These are phyloP conservation scores for Diorhabda carinulata DNA, from an alignment of 1,140 invertebrate species.

Conservation along the genomic window DNA sequence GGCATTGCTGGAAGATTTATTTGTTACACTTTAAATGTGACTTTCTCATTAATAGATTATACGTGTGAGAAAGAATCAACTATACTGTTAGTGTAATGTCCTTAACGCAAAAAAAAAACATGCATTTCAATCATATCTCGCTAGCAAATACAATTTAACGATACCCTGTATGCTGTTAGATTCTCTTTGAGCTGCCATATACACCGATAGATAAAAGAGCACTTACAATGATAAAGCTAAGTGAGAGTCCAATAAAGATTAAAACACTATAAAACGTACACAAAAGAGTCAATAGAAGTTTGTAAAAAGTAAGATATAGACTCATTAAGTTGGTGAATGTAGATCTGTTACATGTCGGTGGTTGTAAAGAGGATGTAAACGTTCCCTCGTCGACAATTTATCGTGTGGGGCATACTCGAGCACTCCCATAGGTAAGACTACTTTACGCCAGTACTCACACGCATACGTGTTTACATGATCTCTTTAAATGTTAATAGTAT, in stretches of 20 bases:
- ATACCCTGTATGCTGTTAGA: background rate
- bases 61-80: background rate
- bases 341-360: slow-evolving; percentile 24
- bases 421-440: slow-evolving; percentile 12
- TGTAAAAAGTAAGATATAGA: slow-evolving; percentile 30
- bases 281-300: slow-evolving; percentile 28
- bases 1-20: no score
- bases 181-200: slow-evolving; percentile 16
- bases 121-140: background rate
- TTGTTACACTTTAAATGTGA: background rate
- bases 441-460: slow-evolving; percentile 14
- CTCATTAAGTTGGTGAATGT: slow-evolving; percentile 31
- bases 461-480: slow-evolving; percentile 15
- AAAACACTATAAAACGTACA: slow-evolving; percentile 25
- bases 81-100: background rate
- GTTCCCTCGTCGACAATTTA: slow-evolving; percentile 19
- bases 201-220: slow-evolving; percentile 7
- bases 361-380: slow-evolving; percentile 27
- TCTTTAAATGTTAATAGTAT: slow-evolving; percentile 8
- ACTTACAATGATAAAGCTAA: slow-evolving; percentile 6
- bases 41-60: background rate
- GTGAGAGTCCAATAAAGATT: slow-evolving; percentile 24
- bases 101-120: background rate
- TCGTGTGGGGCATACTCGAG: slow-evolving; percentile 13
- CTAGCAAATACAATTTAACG: background rate